Evolutionary conservation across 2,113 vertebrate species (phyloP), one percentile per base, ranked within the genome.

Genomic region (Montifringilla adamsi): DNA sequence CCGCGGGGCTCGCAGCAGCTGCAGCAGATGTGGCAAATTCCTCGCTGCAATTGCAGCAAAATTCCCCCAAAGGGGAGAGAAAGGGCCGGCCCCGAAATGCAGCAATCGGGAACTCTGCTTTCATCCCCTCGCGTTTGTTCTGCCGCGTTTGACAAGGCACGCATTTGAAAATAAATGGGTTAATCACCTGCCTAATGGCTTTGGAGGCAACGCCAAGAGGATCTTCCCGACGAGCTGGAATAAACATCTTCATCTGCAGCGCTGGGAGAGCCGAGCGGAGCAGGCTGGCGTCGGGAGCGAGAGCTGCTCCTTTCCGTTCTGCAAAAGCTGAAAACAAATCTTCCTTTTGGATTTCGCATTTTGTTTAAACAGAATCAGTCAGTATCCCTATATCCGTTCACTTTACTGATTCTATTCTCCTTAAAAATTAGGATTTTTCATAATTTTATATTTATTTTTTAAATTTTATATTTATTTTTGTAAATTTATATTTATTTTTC

Each of bases 181-280:
- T 94, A 56, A 96, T 96, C 95, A 94, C 95, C 94, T 47, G 72
- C 92, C 35, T 59, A 41, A 91, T 94, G 91, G 53, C 84, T 93
- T 80, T 83, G 84, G 18, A 91, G 74, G 4, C 37, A 93, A 7
- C 1, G 59, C 94, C 87, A 17, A 28, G 72, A 80, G 64, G 68
- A 90, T 81, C 85, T 41, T 59, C 75, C 68, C 27, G 63, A 35
- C 24, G 39, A 84, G 30, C 11, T 46, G 74, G 67, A 86, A 80
- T 94, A 80, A 93, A 47, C 68, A 47, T 55, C 93, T 91, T 94
- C 84, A 58, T 95, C 26, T 74, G 62, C 35, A 5, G 56, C 19
- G 60, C 73, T 58, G 83, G 27, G 58, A 93, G 50, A 88, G 55
- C 22, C 46, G 7, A 30, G 43, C 2, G 35, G 14, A 46, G 63